Percentiles rank a stretch among this genome's conserved stretches.
Evolutionary conservation across 2,797 vertebrate species (phyloP).

Genomic region (Sebastes hubbsi): DNA sequence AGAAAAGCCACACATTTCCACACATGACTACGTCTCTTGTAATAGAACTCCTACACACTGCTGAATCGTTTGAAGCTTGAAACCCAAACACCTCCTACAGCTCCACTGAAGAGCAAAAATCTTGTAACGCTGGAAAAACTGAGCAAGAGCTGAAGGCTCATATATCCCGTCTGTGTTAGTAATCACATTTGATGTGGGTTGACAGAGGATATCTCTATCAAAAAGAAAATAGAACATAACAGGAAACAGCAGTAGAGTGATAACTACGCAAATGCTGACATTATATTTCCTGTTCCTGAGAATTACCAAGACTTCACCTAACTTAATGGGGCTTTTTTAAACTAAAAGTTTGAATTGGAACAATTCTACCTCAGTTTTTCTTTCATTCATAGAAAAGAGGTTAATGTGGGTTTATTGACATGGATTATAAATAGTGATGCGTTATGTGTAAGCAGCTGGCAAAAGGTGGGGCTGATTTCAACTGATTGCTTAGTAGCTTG

Average conservation of each 20-base stretch:
- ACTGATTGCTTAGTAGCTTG: no score
- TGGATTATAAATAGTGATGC: not conserved
- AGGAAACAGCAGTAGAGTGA: conserved; percentile 7
- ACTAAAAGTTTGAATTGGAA: not conserved
- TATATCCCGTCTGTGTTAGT: not conserved
- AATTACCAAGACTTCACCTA: not conserved
- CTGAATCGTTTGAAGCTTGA: not conserved
- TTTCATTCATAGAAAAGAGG: not conserved
- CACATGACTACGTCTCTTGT: not conserved
- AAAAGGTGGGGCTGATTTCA: not conserved
- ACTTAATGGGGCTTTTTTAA: not conserved
- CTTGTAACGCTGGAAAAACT: not conserved
- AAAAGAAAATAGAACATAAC: not conserved
- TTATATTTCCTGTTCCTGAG: not conserved
- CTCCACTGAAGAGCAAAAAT: not conserved
- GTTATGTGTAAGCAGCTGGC: not conserved
- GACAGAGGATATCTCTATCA: not conserved
- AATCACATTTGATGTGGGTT: not conserved
- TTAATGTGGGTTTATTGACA: no score
- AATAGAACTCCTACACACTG: not conserved
- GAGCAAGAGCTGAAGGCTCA: not conserved
- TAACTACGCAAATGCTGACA: not conserved
- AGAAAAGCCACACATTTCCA: not conserved
- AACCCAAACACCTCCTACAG: not conserved
- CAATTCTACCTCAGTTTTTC: not conserved